Conservation (phyloP, 35 echinoderm and acorn worm genomes). For the Patiria miniata region DNA sequence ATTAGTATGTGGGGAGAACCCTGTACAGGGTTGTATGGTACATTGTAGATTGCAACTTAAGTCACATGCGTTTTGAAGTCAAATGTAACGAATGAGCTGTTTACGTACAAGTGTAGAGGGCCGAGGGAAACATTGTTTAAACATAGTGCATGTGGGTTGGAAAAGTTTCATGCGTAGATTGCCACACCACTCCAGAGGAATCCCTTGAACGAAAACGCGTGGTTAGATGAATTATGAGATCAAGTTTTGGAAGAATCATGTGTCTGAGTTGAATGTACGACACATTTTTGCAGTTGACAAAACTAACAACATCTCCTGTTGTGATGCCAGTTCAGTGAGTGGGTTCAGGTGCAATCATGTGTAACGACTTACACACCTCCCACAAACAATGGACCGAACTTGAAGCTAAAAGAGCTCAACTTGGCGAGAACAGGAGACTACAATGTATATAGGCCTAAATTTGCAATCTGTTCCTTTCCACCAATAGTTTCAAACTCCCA, state of each 20-base stretch:
- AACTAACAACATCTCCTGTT: background rate
- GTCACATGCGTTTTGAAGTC: no score
- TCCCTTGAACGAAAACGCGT: no score
- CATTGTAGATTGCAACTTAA: no score
- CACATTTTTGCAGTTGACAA: background rate
- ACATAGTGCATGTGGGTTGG: no score
- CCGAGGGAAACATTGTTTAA: no score
- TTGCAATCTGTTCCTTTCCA: background rate
- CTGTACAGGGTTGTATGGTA: no score
- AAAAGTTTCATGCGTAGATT: no score
- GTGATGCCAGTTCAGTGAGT: background rate
- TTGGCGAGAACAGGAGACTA: background rate
- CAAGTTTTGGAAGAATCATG: background rate
- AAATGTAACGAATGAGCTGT: no score
- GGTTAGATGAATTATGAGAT: background rate
- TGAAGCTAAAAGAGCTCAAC: background rate
- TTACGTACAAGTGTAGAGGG: no score
- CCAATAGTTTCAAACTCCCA: background rate
- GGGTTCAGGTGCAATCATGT: background rate
- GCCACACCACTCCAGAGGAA: no score
- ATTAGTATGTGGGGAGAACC: no score
- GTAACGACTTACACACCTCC: background rate
- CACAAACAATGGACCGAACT: background rate
- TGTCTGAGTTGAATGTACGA: background rate
- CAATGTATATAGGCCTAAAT: no score